Conservation (phyloP, 2,113 vertebrate genomes). For the Nibea coibor region DNA sequence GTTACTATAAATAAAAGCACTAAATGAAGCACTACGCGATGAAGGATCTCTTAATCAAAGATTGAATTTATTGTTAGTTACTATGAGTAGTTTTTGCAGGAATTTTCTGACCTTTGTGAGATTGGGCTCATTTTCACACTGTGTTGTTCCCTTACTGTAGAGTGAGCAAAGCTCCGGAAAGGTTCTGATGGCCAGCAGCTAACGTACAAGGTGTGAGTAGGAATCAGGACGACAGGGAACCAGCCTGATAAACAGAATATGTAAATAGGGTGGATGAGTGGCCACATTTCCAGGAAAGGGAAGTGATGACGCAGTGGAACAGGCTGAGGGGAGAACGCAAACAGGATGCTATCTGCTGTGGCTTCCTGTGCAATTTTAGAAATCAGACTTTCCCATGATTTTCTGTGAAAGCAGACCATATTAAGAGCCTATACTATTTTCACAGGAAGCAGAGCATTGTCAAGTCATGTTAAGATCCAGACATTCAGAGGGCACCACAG, state of each 20-base stretch:
- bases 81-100: background rate
- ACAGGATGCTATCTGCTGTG: slow-evolving; percentile 84
- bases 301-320: slow-evolving; percentile 82
- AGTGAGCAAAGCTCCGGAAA: background rate
- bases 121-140: background rate
- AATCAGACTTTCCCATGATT: slow-evolving; percentile 73
- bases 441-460: background rate
- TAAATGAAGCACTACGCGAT: background rate
- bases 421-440: slow-evolving; percentile 23
- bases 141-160: background rate
- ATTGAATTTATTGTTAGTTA: too few relatives aligned
- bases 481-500: slow-evolving; percentile 1
- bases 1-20: background rate
- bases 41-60: background rate
- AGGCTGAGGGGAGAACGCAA: slow-evolving; percentile 76
- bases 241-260: slow-evolving; percentile 62
- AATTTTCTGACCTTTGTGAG: background rate
- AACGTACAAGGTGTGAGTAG: background rate
- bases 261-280: slow-evolving; percentile 74
- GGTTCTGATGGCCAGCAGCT: slow-evolving; percentile 4
- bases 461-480: slow-evolving; percentile 5
- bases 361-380: slow-evolving; percentile 82
- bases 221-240: slow-evolving; percentile 31
- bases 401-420: slow-evolving; percentile 50
- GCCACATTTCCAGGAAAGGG: slow-evolving; percentile 84